Evolutionary conservation across 1,140 invertebrate species (phyloP), one percentile per base, ranked within the genome.

Genomic region (Apis laboriosa): DNA sequence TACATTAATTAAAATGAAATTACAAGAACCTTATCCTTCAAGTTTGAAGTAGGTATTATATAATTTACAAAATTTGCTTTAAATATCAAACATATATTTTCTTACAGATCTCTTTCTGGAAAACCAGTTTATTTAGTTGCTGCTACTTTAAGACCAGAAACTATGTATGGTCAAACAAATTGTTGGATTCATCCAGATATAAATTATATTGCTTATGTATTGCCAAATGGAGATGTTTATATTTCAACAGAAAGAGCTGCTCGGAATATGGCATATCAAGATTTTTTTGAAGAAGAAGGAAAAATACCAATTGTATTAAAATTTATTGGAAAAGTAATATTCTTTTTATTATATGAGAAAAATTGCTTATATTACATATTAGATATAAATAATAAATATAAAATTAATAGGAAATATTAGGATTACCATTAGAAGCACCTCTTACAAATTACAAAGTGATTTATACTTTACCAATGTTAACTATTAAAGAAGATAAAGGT

Each of bases 151-250:
- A 95, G 99, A 86, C 99, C 99, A 17, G 99, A 99, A 95, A 99
- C 99, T 1, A 99, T 99, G 99, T 99, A 99, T 93, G 99, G 99
- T 5, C 99, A 99, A 95, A 99, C 99, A 0, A 99, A 99, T 92
- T 99, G 99, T 92, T 99, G 99, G 98, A 92, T 99, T 1, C 97
- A 97, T 91, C 99, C 99, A 8, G 98, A 99, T 90, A 98, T 99
- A 88, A 96, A 96, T 83, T 99, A 99, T 90, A 96, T 99, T 88
- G 98, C 97, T 21, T 97, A 98, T 93, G 95, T 96, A 89, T 96
- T 96, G 9, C 93, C 95, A 12, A 96, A 95, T 56, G 90, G 94
- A 11, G 95, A 97, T 81, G 95, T 99, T 34, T 99, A 97, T 92
- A 96, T 99, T 71, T 98, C 97, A 85, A 99, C 98, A 0, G 92